A percentile compares a stretch with the other conserved stretches of the same genome.
phyloP scores from a whole-genome alignment of 1,140 invertebrate species.

The Euwallacea similis region DNA sequence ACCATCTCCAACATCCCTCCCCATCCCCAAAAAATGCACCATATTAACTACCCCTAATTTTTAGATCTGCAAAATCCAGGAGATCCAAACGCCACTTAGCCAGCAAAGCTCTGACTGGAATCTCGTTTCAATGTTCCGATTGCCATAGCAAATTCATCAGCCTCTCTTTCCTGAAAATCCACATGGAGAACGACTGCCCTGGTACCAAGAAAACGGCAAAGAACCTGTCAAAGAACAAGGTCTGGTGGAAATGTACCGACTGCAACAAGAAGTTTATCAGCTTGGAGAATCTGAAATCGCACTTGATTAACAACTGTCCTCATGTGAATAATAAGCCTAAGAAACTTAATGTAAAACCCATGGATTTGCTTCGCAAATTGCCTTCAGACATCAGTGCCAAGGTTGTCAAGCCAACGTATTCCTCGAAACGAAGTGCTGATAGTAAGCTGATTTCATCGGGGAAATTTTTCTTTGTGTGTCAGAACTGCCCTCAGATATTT shows the following conservation, averaged over 20 bases:
- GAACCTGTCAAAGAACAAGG: not conserved
- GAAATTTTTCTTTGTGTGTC: slow-evolving; percentile 32
- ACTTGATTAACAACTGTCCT: slow-evolving; percentile 15
- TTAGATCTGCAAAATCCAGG: slow-evolving; percentile 7
- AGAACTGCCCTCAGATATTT: slow-evolving; percentile 32
- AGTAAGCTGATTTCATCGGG: not conserved
- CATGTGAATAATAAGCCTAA: not conserved
- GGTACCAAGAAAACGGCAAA: not conserved
- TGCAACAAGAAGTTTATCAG: slow-evolving; percentile 19
- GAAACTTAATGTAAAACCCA: not conserved
- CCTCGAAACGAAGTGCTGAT: not conserved
- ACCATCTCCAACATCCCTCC: too few species aligned
- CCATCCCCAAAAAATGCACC: too few species aligned
- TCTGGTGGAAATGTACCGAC: slow-evolving; percentile 27
- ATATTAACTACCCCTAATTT: too few species aligned
- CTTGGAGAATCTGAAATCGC: slow-evolving; percentile 7
- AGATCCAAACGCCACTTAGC: not conserved
- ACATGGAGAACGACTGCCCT: slow-evolving; percentile 20
- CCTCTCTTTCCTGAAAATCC: slow-evolving; percentile 5
- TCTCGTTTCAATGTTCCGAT: slow-evolving; percentile 29
- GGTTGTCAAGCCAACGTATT: not conserved
- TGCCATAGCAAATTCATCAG: slow-evolving; percentile 18
- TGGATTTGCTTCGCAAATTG: slow-evolving; percentile 16
- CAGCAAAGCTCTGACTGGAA: slow-evolving; percentile 13
- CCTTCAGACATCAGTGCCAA: slow-evolving; percentile 17